Evolutionary conservation across 2,113 vertebrate genomes (phyloP), one percentile per base, ranked within the genome.

Genomic region (Hemiscyllium ocellatum): DNA sequence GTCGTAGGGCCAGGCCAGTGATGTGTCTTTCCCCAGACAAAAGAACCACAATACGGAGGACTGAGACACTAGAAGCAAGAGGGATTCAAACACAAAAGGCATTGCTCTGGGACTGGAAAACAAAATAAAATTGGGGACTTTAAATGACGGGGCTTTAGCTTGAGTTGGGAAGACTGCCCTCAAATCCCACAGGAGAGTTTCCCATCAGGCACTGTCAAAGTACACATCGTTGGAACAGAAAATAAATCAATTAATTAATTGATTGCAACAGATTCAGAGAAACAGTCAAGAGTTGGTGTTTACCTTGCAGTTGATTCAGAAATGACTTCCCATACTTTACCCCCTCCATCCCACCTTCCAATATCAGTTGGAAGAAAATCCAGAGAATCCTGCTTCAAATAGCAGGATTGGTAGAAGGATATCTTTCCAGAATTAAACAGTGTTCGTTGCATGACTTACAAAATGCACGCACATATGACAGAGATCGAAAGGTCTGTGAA

Each of bases 1-100:
- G 97, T 97, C 97, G 98, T 96, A 97, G 98, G 97, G 98, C 97
- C 96, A 97, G 97, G 97, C 97, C 97, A 95, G 95, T 97, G 97
- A 98, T 97, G 96, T 96, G 96, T 97, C 97, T 96, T 96, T 15
- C 24, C 37, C 69, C 93, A 4, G 68, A 72, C 93, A 95, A 95
- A 76, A 72, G 94, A 47, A 12, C 42, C 94, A 95, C 42, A 50
- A 47, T 12, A 33, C 66, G 29, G 47, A 70, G 69, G 47, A 15
- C 4, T 17, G n/a, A 94, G 93, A 17, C 20, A 37, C 52, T 47
- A 33, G 87, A 15, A 7, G 17, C 52, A 91, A n/a, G 17, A 56
- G 22, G 42, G 68, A 72, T 52, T 47, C 8, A 8, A 61, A 72
- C 37, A 76, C 94, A 76, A 95, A 95, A 66, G 56, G 22, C 47